These are phyloP conservation scores for Anneissia japonica DNA, from an alignment of 35 echinoderm and acorn worm genomes.

Conservation along the genomic window DNA sequence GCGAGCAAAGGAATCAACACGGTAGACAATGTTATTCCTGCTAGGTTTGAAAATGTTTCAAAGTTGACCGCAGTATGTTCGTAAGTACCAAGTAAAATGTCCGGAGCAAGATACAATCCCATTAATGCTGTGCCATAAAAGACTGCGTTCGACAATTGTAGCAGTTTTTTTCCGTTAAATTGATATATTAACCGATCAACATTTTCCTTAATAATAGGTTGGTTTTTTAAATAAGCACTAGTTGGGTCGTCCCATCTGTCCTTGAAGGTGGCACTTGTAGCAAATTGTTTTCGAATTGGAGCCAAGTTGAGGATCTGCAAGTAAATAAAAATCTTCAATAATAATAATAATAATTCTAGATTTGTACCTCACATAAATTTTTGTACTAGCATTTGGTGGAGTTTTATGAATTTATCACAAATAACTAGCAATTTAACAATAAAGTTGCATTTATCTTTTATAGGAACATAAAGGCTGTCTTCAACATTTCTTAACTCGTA, in stretches of 20 bases:
- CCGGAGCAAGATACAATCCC: conserved; percentile 67
- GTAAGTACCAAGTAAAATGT: conserved; percentile 55
- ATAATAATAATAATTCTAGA: too few species aligned
- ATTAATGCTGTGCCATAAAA: conserved; percentile 54
- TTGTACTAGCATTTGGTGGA: too few species aligned
- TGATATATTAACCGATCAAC: conserved; percentile 64
- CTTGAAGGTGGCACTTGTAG: background rate
- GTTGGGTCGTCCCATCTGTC: background rate
- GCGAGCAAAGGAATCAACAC: conserved; percentile 37
- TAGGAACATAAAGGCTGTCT: too few species aligned
- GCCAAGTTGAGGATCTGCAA: background rate
- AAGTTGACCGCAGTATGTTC: conserved; percentile 42
- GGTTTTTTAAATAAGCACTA: background rate
- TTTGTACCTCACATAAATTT: too few species aligned
- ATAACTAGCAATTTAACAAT: too few species aligned
- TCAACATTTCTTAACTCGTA: too few species aligned
- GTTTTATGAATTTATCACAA: too few species aligned
- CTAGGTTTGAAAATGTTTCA: conserved; percentile 21
- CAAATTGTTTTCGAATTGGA: background rate
- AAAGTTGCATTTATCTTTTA: too few species aligned
- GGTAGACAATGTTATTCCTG: conserved; percentile 7
- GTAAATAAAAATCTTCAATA: too few species aligned
- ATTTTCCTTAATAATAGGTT: conserved; percentile 18
- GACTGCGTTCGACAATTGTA: conserved; percentile 32
- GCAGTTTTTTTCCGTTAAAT: conserved; percentile 23